Percentiles rank a stretch among this genome's conserved stretches.
Conservation (phyloP, 2,888 invertebrate genomes). For the Drosophila colorata region DNA sequence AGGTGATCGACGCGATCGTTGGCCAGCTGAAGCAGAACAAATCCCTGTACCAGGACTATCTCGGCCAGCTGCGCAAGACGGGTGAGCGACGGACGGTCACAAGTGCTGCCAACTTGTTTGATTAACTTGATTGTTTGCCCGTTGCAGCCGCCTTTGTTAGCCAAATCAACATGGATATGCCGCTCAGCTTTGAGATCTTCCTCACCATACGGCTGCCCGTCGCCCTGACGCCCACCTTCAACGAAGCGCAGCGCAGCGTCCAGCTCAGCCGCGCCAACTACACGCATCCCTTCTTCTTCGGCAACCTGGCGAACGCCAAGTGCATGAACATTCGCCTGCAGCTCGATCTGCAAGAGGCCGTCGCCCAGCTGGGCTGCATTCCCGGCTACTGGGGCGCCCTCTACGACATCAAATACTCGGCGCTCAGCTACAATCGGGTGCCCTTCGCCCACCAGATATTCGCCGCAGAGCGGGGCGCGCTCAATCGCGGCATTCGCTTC, state of each 20-base stretch:
- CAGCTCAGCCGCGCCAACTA: conserved; percentile 6
- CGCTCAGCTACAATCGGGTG: conserved; percentile 1
- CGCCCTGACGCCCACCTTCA: conserved; percentile 23
- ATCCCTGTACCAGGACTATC: conserved; percentile 16
- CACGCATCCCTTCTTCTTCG: conserved; percentile 52
- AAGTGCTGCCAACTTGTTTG: neutral
- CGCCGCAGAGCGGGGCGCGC: conserved; percentile 7
- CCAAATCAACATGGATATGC: conserved; percentile 39
- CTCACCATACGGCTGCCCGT: conserved; percentile 49
- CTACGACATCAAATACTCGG: conserved; percentile 38
- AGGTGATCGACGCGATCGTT: conserved; percentile 7
- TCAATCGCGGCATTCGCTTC: conserved; percentile 33
- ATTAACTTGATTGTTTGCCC: neutral
- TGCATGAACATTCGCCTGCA: conserved; percentile 42
- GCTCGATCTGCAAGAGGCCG: conserved; percentile 24
- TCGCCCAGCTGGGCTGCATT: neutral
- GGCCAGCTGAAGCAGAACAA: conserved; percentile 1
- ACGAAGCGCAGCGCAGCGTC: conserved; percentile 29
- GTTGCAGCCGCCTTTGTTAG: conserved; percentile 39
- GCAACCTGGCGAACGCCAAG: conserved; percentile 36
- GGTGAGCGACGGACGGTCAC: conserved; percentile 24
- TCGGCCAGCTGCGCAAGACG: conserved; percentile 19
- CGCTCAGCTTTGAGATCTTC: conserved; percentile 51
- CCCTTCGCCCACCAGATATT: conserved; percentile 52
- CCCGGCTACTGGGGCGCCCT: neutral